Percentiles rank a stretch among this genome's conserved stretches.
Evolutionary conservation across 2,888 invertebrate genomes (phyloP).

Genomic region (Pachliopta kotzebuea): DNA sequence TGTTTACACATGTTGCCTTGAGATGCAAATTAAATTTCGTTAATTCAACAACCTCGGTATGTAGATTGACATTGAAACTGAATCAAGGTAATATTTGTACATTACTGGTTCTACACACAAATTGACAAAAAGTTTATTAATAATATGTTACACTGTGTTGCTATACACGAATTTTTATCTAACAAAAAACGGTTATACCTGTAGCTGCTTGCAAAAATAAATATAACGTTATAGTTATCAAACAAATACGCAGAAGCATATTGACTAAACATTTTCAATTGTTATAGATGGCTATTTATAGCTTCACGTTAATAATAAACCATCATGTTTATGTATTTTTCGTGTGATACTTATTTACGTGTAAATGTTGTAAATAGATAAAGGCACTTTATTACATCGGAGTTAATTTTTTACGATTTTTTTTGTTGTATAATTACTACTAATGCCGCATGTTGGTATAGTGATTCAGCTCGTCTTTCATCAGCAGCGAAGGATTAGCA

Average conservation of each 20-base stretch:
- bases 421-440: too few relatives aligned
- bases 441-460: too few relatives aligned
- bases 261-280: constrained; percentile 4
- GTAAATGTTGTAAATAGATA: constrained; percentile 7
- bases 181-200: constrained; percentile 7
- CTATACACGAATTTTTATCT: background rate
- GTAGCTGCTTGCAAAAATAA: constrained; percentile 5
- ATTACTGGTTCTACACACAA: too few relatives aligned
- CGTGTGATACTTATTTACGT: constrained; percentile 8
- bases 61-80: too few relatives aligned
- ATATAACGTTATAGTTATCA: constrained; percentile 1
- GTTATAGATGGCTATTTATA: background rate
- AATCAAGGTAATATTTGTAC: too few relatives aligned
- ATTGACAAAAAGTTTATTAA: background rate
- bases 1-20: too few relatives aligned
- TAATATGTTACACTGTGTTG: background rate
- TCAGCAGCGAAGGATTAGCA: too few relatives aligned
- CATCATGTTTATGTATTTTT: constrained; percentile 3
- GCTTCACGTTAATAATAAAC: constrained; percentile 9
- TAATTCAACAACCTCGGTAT: too few relatives aligned
- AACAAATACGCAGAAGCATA: constrained; percentile 9
- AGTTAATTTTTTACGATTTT: too few relatives aligned
- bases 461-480: too few relatives aligned
- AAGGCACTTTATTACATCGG: background rate
- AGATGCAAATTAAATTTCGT: too few relatives aligned